phyloP scores from a whole-genome alignment of 2,888 invertebrate genomes.

The Tanypteryx hageni region DNA sequence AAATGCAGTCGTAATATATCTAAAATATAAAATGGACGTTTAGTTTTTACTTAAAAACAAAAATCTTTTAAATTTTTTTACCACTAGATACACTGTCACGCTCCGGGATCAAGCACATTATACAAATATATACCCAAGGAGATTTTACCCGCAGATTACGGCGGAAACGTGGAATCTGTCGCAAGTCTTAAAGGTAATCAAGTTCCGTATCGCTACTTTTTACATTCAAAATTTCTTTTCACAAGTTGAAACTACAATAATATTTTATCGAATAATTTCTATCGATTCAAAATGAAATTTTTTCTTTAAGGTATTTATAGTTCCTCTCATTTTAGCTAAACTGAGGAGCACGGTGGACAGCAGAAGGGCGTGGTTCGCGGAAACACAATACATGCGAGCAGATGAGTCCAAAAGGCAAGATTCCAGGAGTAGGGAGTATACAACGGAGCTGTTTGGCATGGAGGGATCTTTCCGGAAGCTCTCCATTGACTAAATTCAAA shows the following conservation, averaged over 20 bases:
- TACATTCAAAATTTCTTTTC: neutral
- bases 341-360: conserved; percentile 22
- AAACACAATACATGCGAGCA: conserved; percentile 26
- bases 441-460: conserved; percentile 63
- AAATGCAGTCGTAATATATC: neutral
- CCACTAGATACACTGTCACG: conserved; percentile 71
- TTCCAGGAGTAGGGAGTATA: conserved; percentile 27
- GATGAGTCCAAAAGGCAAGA: conserved; percentile 58
- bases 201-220: neutral
- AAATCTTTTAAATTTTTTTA: too few species aligned
- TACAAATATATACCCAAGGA: conserved; percentile 74
- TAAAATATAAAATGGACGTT: too few species aligned
- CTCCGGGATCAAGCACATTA: conserved; percentile 69
- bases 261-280: neutral
- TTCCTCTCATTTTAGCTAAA: conserved; percentile 25
- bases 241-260: neutral
- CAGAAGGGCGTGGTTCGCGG: conserved; percentile 48
- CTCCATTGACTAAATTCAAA: conserved; percentile 52
- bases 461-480: conserved; percentile 65
- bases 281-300: neutral
- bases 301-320: neutral
- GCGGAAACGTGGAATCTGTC: conserved; percentile 74
- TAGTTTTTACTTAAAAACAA: too few species aligned
- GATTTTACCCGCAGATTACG: conserved; percentile 78
- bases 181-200: conserved; percentile 69